Evolutionary conservation across 2,888 invertebrate genomes (phyloP).

Genomic region (Diloba caeruleocephala): DNA sequence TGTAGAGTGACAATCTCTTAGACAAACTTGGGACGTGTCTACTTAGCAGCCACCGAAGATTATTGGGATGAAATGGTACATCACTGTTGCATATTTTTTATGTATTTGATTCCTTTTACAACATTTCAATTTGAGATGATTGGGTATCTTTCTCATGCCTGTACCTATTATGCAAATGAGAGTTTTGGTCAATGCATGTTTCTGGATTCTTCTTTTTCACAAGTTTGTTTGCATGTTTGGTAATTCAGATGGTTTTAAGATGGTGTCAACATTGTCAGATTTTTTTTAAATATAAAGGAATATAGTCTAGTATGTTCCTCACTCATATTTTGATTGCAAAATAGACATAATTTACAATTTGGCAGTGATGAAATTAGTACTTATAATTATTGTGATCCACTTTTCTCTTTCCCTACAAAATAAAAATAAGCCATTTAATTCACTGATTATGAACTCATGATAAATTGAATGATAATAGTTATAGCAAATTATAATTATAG

Average conservation of each 20-base stretch:
- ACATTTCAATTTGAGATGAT: constrained; percentile 3
- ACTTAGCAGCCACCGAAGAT: constrained; percentile 73
- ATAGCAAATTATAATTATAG: too few species aligned
- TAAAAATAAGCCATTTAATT: too few species aligned
- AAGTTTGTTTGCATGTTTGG: constrained; percentile 53
- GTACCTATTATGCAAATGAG: constrained; percentile 14
- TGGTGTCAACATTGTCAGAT: constrained; percentile 15
- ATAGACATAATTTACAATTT: constrained; percentile 3
- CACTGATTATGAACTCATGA: too few species aligned
- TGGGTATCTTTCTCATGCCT: constrained; percentile 27
- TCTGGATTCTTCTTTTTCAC: constrained; percentile 33
- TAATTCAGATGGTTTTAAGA: constrained; percentile 29
- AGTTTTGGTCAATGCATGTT: constrained; percentile 40
- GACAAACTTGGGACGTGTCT: constrained; percentile 68
- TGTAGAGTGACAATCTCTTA: constrained; percentile 73
- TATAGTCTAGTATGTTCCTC: not conserved
- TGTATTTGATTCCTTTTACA: constrained; percentile 46
- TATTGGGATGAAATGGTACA: constrained; percentile 87
- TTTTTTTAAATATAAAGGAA: not conserved
- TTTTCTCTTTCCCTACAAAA: too few species aligned
- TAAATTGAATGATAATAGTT: too few species aligned
- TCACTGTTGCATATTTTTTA: constrained; percentile 66
- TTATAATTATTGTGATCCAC: too few species aligned
- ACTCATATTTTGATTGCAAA: too few species aligned
- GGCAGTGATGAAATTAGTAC: constrained; percentile 10